A percentile compares a stretch with the other conserved stretches of the same genome.
Conservation (phyloP, 2,888 invertebrate species). For the Apodemia mormo region DNA sequence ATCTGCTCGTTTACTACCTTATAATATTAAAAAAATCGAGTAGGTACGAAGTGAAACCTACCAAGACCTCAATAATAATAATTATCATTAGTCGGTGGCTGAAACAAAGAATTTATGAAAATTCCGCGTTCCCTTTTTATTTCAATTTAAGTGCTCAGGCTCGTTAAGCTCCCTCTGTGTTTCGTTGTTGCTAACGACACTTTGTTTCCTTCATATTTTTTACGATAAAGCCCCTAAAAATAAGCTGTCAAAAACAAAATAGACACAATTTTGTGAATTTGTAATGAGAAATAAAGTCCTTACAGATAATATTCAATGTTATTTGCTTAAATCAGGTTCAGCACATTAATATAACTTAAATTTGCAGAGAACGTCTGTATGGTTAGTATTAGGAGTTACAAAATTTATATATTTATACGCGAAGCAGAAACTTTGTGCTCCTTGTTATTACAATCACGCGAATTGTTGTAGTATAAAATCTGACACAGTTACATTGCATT, state of each 20-base stretch:
- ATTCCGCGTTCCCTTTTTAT: conserved; percentile 1
- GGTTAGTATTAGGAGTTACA: too few species aligned
- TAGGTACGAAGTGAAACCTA: background rate
- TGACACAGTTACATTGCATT: too few species aligned
- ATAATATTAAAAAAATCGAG: background rate
- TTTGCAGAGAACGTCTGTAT: too few species aligned
- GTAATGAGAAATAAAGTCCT: background rate
- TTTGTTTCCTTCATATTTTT: conserved; percentile 7
- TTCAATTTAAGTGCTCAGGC: background rate
- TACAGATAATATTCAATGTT: background rate
- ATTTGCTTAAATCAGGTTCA: background rate
- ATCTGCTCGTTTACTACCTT: too few species aligned
- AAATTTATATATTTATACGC: too few species aligned
- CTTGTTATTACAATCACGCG: too few species aligned
- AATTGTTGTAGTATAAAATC: too few species aligned
- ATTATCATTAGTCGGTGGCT: conserved; percentile 15
- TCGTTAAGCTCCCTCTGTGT: conserved; percentile 9
- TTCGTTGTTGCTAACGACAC: conserved; percentile 9
- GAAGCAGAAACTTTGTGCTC: too few species aligned
- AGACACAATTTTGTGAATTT: background rate
- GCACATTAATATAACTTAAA: too few species aligned
- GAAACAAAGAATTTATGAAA: conserved; percentile 18
- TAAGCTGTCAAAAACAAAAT: conserved; percentile 14
- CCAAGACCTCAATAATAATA: conserved; percentile 3
- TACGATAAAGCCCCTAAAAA: conserved; percentile 11